Conservation (phyloP, 2,113 vertebrate species). For the Pachypanchax playfairii region DNA sequence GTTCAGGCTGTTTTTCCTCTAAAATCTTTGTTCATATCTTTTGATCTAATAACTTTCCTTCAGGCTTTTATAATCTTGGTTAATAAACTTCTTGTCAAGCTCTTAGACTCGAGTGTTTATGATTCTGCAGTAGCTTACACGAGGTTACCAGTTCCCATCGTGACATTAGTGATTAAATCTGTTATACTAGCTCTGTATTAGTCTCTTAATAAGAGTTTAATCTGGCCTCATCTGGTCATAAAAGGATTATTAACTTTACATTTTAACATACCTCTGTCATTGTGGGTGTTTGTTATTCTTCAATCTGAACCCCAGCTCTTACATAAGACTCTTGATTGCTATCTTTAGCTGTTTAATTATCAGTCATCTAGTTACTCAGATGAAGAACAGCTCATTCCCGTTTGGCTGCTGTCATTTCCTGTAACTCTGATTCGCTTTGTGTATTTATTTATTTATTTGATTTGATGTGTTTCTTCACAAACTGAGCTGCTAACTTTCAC, state of each 20-base stretch:
- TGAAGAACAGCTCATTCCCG: slow-evolving; percentile 32
- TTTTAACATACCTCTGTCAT: too few relatives aligned
- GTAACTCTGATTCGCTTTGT: slow-evolving; percentile 10
- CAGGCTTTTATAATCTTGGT: not conserved
- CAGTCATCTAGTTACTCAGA: slow-evolving; percentile 27
- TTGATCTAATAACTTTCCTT: not conserved
- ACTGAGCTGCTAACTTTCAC: slow-evolving; percentile 16
- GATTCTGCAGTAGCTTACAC: too few relatives aligned
- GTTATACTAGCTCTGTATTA: not conserved
- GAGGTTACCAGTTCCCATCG: not conserved
- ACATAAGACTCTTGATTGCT: slow-evolving; percentile 6
- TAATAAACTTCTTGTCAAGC: not conserved
- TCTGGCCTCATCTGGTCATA: not conserved
- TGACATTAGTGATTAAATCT: not conserved
- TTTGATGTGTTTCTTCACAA: slow-evolving; percentile 12
- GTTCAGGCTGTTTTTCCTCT: not conserved
- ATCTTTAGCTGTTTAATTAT: slow-evolving; percentile 43
- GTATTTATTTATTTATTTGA: not conserved
- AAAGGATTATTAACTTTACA: not conserved
- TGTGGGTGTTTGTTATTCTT: not conserved
- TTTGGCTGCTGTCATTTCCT: slow-evolving; percentile 37
- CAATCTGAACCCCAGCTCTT: slow-evolving; percentile 9
- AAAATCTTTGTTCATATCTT: not conserved
- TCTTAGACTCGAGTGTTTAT: too few relatives aligned
- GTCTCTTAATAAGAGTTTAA: not conserved